These are phyloP conservation scores for Epizoanthus illoricatus DNA, from an alignment of 92 coral and sea anemone species.

Conservation along the genomic window DNA sequence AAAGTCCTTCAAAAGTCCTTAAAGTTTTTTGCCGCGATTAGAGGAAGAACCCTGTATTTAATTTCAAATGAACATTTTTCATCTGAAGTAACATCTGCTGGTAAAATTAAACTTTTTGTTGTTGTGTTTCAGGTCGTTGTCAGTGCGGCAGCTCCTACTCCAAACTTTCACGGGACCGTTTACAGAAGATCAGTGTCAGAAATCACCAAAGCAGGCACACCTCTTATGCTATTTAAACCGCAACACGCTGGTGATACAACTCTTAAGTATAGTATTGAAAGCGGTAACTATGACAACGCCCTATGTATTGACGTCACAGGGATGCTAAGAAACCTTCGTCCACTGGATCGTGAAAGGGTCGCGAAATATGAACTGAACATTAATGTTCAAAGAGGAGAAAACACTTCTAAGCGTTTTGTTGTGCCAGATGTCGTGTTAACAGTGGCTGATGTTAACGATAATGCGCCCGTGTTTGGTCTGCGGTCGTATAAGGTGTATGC, in stretches of 20 bases:
- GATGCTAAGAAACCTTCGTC: conserved; percentile 51
- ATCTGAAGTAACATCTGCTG: no score
- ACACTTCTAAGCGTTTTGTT: conserved; percentile 24
- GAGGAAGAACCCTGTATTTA: no score
- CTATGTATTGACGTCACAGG: conserved; percentile 91
- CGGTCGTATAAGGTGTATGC: conserved; percentile 61
- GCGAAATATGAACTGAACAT: conserved; percentile 57
- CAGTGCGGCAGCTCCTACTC: conserved; percentile 56
- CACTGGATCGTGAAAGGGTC: conserved; percentile 69
- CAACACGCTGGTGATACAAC: conserved; percentile 39
- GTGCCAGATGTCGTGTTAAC: conserved; percentile 65
- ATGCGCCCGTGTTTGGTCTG: conserved; percentile 70
- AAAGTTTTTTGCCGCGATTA: no score
- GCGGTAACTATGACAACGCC: conserved; percentile 62
- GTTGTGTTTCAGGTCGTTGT: conserved; percentile 49
- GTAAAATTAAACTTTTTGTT: no score
- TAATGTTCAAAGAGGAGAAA: conserved; percentile 53
- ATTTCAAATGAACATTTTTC: no score
- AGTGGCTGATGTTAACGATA: conserved; percentile 78
- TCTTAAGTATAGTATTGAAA: conserved; percentile 67
- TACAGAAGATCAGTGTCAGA: conserved; percentile 51
- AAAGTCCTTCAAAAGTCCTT: no score
- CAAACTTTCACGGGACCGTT: conserved; percentile 32
- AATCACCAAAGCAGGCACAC: conserved; percentile 52
- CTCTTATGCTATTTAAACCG: conserved; percentile 35